These are phyloP conservation scores for Drosophila trichaetosa DNA, from an alignment of 2,888 invertebrate genomes.

Conservation along the genomic window DNA sequence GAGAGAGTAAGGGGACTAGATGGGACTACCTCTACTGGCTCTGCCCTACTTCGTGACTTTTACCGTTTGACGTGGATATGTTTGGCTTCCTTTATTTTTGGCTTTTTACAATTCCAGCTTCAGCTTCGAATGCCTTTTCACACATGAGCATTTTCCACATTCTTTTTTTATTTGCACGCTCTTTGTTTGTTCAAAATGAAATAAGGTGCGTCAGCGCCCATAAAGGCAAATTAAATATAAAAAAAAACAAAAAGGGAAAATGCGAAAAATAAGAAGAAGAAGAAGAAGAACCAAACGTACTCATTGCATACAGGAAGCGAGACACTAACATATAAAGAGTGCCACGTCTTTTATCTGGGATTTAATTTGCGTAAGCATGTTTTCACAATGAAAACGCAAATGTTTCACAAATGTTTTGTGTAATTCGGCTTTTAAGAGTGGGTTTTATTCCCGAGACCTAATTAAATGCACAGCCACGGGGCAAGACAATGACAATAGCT, in stretches of 20 bases:
- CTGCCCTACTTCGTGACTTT: constrained; percentile 70
- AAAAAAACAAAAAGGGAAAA: constrained; percentile 25
- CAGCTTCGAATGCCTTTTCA: constrained; percentile 59
- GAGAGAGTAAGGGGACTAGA: not conserved
- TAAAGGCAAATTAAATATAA: constrained; percentile 78
- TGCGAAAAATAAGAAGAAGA: constrained; percentile 6
- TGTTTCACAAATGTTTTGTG: constrained; percentile 67
- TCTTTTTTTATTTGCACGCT: constrained; percentile 54
- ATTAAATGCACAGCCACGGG: constrained; percentile 60
- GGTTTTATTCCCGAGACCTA: constrained; percentile 58
- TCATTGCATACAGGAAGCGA: constrained; percentile 29
- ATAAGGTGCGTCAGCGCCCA: constrained; percentile 72
- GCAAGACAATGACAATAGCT: constrained; percentile 32
- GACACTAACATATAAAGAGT: constrained; percentile 16
- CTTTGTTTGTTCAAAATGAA: constrained; percentile 62
- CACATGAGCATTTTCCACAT: constrained; percentile 60
- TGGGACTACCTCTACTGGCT: constrained; percentile 2
- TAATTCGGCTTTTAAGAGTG: constrained; percentile 50
- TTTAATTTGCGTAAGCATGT: constrained; percentile 68
- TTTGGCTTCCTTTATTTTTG: constrained; percentile 59
- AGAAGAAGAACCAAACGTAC: constrained; percentile 23
- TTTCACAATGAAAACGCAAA: constrained; percentile 51
- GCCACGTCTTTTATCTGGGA: constrained; percentile 52
- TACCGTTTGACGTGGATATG: constrained; percentile 61
- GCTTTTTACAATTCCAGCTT: constrained; percentile 48